Conservation (phyloP, 2,113 vertebrate genomes). For the Sturnus vulgaris region DNA sequence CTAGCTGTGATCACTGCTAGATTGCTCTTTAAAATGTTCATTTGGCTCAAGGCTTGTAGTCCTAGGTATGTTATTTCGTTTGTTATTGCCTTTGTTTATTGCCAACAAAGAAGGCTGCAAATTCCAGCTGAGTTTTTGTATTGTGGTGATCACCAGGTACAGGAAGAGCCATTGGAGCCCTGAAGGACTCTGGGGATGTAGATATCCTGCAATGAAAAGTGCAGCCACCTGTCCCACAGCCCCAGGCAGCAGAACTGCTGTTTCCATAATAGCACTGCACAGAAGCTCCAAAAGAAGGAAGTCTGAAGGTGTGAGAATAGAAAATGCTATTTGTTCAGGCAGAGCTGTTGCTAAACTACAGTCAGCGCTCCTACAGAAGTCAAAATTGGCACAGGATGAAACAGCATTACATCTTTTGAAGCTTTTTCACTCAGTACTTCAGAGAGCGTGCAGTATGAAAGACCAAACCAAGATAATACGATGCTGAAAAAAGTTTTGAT, state of each 20-base stretch:
- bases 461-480: neutral
- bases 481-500: neutral
- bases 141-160: neutral
- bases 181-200: neutral
- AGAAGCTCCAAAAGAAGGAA: neutral
- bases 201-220: neutral
- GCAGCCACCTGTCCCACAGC: neutral
- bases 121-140: neutral
- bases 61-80: neutral
- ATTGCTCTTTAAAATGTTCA: neutral
- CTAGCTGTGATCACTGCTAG: neutral
- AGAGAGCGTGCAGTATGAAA: accelerated
- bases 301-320: neutral
- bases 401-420: neutral
- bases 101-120: neutral
- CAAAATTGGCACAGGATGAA: neutral
- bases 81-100: neutral
- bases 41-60: neutral
- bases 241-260: neutral
- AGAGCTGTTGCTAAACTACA: neutral
- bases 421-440: neutral
- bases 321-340: neutral
- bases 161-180: neutral
- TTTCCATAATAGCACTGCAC: neutral
- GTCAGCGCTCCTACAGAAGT: neutral